Base-by-base conservation (phyloP, 2,113 vertebrate genomes). In the Ginglymostoma cirratum region DNA sequence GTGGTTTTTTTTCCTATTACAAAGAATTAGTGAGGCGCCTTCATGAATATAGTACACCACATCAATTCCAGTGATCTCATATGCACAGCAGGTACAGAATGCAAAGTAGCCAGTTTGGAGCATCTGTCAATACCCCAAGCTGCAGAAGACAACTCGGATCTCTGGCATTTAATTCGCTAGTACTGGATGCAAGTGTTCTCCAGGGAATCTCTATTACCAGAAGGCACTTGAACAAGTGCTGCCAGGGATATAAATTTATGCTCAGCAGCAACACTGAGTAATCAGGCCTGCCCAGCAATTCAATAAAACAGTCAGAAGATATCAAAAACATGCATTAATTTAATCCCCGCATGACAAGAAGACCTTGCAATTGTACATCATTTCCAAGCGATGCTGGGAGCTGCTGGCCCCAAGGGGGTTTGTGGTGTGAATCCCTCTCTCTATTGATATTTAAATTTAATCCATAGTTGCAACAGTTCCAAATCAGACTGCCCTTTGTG, bases 91-190 rank as follows among this genome's bases (percentile, higher is more conserved):
- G 96, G 96, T 96, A 96, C n/a, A 65, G 1, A 0, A 0, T 30
- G 96, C 96, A 96, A 96, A 72, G 0, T 96, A 96, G 96, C 96
- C 96, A 96, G 96, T 93, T 96, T 8, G 89, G 96, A 97, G 96
- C 97, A 97, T 97, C 97, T 97, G 97, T 97, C 97, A 55, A 97
- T 97, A 96, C 96, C 96, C 96, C 94, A 15, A 97, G 97, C 97
- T 96, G 96, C 95, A 96, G 96, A 0, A 45, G 96, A 95, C 93
- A 95, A 95, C 66, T 42, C 67, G 24, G 67, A 97, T 97, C 15
- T 96, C 96, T 95, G 96, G 96, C 69, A 23, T 95, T 96, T 97
- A 97, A 97, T 96, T 97, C 96, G 96, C 0, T 0, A 96, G n/a
- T 78, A 72, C 96, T 96, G 96, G 94, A 96, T 96, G 93, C 95